Base-by-base conservation (phyloP, 2,888 invertebrate species). In the Clanis bilineata region DNA sequence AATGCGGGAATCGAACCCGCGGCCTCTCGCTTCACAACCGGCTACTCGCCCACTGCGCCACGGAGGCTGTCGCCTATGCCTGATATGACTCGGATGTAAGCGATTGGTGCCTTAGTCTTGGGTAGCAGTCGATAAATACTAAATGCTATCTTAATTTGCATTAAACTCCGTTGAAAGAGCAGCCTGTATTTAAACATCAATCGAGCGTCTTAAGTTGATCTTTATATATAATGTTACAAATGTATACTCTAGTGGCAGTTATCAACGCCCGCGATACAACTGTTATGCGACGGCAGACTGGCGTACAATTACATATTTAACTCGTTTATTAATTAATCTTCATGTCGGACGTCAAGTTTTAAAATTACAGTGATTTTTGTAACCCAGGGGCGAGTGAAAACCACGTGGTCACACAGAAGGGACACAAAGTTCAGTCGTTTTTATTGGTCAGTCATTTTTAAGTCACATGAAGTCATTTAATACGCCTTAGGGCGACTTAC, bases 181-280 rank as follows among this genome's bases (percentile, higher is more conserved):
- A 58, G 39, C 51, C 39, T 25, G 10, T 51, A 32, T 65, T 63
- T 68, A 63, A 74, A 73, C 73, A 73, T 76, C 76, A 73, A 81
- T 80, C 80, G 80, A 84, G 81, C 82, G 82, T 80, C 77, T 83
- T 82, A 84, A 62, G 65, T 77, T 82, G 81, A 81, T 44, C 22
- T 72, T 75, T 77, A 82, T 79, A 83, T 77, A 79, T 80, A 77
- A 79, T 83, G 84, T 86, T 85, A 86, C 78, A 86, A 79, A 80
- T 79, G 79, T 86, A 80, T 84, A 83, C 77, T 78, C 89, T 92
- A 92, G 84, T 92, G 91, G 91, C 91, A 92, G 91, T 92, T 85
- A 82, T 86, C 71, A 79, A 88, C 83, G 86, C 84, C 88, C 82
- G 38, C 39, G 47, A 58, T 58, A 64, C 55, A 63, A 65, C 65